phyloP scores from a whole-genome alignment of 1,140 invertebrate genomes.

The Oryzaephilus surinamensis region DNA sequence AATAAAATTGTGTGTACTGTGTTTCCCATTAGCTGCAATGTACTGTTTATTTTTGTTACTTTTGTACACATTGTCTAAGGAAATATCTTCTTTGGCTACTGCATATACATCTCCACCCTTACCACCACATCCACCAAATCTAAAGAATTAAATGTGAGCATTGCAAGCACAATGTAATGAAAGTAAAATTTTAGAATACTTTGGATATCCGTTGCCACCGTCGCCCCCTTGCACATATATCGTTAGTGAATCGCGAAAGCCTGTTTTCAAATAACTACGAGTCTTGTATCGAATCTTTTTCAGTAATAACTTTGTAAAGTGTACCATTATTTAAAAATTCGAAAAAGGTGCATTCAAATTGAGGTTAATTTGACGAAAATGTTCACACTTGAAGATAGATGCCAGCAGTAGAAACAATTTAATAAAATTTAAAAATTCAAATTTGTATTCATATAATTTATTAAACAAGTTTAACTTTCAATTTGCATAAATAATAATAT shows the following conservation, averaged over 20 bases:
- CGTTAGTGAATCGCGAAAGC: constrained; percentile 63
- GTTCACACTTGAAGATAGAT: too few relatives aligned
- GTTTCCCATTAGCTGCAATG: constrained; percentile 50
- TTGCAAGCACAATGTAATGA: not conserved
- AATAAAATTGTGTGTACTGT: constrained; percentile 62
- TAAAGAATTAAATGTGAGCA: constrained; percentile 34
- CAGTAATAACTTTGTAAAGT: too few relatives aligned
- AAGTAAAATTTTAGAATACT: constrained; percentile 19
- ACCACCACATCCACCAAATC: constrained; percentile 78
- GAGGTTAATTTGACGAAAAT: too few relatives aligned
- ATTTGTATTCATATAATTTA: not conserved
- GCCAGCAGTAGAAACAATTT: too few relatives aligned
- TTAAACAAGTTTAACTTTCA: too few relatives aligned
- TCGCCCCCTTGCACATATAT: constrained; percentile 62
- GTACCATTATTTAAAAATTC: too few relatives aligned
- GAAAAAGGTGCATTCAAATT: too few relatives aligned
- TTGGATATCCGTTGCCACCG: constrained; percentile 49
- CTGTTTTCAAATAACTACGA: too few relatives aligned
- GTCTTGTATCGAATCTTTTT: too few relatives aligned
- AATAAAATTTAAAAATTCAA: too few relatives aligned
- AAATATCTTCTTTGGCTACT: constrained; percentile 50
- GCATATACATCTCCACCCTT: constrained; percentile 73
- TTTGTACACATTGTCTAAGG: constrained; percentile 44
- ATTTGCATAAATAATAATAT: too few relatives aligned
- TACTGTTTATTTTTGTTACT: constrained; percentile 47